These are phyloP conservation scores for Trematomus loennbergii DNA, from an alignment of 2,113 vertebrate species.

Conservation along the genomic window DNA sequence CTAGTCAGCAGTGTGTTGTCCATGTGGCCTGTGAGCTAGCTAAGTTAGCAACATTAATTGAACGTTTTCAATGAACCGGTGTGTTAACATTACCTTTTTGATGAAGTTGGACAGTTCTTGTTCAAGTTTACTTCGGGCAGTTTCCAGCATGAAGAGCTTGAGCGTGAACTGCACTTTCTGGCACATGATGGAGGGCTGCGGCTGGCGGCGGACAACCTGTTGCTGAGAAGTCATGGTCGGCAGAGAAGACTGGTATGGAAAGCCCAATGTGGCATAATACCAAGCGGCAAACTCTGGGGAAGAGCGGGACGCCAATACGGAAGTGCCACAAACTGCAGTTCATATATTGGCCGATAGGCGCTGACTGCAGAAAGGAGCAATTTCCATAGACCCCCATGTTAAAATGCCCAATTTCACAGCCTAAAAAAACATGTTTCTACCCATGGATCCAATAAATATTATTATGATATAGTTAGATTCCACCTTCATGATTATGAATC, in stretches of 20 bases:
- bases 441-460: too few species aligned
- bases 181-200: rapidly evolving
- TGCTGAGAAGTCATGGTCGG: constrained; percentile 30
- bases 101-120: constrained; percentile 59
- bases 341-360: too few species aligned
- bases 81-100: constrained; percentile 29
- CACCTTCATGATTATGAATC: too few species aligned
- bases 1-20: not conserved
- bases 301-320: too few species aligned
- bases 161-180: constrained; percentile 47
- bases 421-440: too few species aligned
- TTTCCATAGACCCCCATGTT: too few species aligned
- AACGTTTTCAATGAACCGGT: not conserved
- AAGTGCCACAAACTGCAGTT: too few species aligned
- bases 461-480: too few species aligned
- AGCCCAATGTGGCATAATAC: too few species aligned
- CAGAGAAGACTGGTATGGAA: not conserved
- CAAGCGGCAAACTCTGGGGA: too few species aligned
- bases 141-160: constrained; percentile 69
- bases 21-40: not conserved
- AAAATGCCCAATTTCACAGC: too few species aligned
- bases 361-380: too few species aligned
- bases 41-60: not conserved
- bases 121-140: constrained; percentile 52
- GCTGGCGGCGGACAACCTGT: not conserved